These are phyloP conservation scores for Incurvaria masculella DNA, from an alignment of 2,888 invertebrate species.

Conservation along the genomic window DNA sequence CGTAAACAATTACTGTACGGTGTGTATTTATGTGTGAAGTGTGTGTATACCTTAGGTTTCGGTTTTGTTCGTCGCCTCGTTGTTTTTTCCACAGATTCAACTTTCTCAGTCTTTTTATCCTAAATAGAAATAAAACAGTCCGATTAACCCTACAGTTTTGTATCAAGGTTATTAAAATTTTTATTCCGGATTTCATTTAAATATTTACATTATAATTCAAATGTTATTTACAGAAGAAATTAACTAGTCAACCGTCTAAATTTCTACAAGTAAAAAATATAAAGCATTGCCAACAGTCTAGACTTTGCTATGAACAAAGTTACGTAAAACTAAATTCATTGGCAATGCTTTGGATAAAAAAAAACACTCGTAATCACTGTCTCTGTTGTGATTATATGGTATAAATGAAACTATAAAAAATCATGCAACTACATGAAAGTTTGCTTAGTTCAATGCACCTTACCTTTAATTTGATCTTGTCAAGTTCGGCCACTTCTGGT, in stretches of 20 bases:
- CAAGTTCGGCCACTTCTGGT: slow-evolving; percentile 33
- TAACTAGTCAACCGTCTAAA: slow-evolving; percentile 2
- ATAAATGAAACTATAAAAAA: no score
- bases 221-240: slow-evolving; percentile 20
- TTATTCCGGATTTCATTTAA: not conserved
- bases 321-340: no score
- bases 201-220: not conserved
- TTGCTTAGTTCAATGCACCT: slow-evolving; percentile 19
- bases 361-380: no score
- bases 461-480: slow-evolving; percentile 47
- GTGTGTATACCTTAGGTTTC: no score
- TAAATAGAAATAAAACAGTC: not conserved
- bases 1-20: no score
- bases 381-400: no score
- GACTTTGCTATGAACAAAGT: no score
- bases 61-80: no score
- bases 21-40: no score
- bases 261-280: not conserved
- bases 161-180: slow-evolving; percentile 6
- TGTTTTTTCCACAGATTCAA: not conserved
- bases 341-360: slow-evolving; percentile 4
- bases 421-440: slow-evolving; percentile 7
- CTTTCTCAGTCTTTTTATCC: not conserved
- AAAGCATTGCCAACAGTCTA: not conserved
- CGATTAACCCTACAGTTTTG: not conserved